Base-by-base conservation (phyloP, 2,797 vertebrate genomes). In the Prunella strophiata region DNA sequence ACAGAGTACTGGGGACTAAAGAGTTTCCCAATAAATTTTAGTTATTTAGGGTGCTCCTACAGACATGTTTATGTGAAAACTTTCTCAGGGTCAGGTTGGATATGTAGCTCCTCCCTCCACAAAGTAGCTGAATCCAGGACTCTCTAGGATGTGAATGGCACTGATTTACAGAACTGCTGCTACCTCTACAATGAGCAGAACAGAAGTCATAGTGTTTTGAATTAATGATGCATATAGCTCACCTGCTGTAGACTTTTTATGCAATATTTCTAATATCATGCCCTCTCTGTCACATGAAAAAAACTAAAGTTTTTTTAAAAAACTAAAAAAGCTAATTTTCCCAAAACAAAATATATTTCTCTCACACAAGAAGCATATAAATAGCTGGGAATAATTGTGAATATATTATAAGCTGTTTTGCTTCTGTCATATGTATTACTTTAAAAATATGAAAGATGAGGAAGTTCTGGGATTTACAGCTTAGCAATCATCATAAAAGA, bases 41-140 rank as follows among this genome's bases (percentile, higher is more conserved):
- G 27, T 32, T 54, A 20, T 47, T 89, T 36, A 50, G 32, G 5
- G 8, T 62, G 26, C 72, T 84, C 30, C 54, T 86, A 34, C 50
- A 75, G 25, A 29, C 6, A 47, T 6, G 15, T 58, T 58, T 15
- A 51, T 40, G 10, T 42, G 45, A 75, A 52, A 68, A 71, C 5
- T 43, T 86, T 61, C 17, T 57, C 23, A 78, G 25, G 29, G 16
- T 89, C 43, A 9, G 15, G 79, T 62, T 61, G 71, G 25, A 38
- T 63, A 27, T 22, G 15, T 25, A 30, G 17, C 9, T 73, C 3
- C 12, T 73, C 4, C 11, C 12, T 36, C 5, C 1, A 0, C 0
- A 34, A 58, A 40, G 2, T 2, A 58, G 25, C 34, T 52, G 54
- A 61, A 47, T 75, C 15, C 66, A 54, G 38, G 7, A 10, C 6